Percentiles rank a stretch among this genome's conserved stretches.
These are phyloP conservation scores for Lates japonicus DNA, from an alignment of 2,797 vertebrate genomes.

Conservation along the genomic window DNA sequence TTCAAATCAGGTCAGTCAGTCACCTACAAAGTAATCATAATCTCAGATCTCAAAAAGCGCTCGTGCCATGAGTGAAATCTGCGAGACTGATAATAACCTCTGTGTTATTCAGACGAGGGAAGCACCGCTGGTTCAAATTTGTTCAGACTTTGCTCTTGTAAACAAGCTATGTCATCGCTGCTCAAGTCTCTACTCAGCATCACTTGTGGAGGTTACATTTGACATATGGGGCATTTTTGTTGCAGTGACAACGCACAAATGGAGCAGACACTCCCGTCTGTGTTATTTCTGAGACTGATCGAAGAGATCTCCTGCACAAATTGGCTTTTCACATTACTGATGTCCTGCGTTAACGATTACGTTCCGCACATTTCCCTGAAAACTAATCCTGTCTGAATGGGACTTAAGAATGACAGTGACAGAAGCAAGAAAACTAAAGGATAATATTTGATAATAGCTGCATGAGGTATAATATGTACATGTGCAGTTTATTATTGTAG, in stretches of 20 bases:
- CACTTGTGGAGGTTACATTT: constrained; percentile 26
- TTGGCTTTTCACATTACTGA: constrained; percentile 29
- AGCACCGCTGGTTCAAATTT: background rate
- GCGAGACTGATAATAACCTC: background rate
- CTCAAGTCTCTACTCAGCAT: constrained; percentile 15
- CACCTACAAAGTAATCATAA: constrained; percentile 5
- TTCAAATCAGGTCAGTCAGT: constrained; percentile 22
- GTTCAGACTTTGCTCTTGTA: constrained; percentile 16
- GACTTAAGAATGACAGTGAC: constrained; percentile 17
- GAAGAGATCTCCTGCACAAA: constrained; percentile 17
- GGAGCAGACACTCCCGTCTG: constrained; percentile 17
- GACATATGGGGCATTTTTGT: constrained; percentile 30
- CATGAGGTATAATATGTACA: constrained; percentile 13
- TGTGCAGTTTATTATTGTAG: constrained; percentile 28
- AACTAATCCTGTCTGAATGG: constrained; percentile 34
- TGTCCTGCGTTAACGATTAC: constrained; percentile 11
- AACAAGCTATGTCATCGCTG: constrained; percentile 15
- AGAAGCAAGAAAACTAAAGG: constrained; percentile 2
- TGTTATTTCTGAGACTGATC: constrained; percentile 38
- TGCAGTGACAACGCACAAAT: constrained; percentile 12
- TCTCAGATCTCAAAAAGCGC: background rate
- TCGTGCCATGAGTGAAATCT: constrained; percentile 11
- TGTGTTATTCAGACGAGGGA: background rate
- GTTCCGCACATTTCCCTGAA: constrained; percentile 27
- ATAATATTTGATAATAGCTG: constrained; percentile 28